Conservation (phyloP, 2,888 invertebrate genomes). For the Pterostichus madidus region DNA sequence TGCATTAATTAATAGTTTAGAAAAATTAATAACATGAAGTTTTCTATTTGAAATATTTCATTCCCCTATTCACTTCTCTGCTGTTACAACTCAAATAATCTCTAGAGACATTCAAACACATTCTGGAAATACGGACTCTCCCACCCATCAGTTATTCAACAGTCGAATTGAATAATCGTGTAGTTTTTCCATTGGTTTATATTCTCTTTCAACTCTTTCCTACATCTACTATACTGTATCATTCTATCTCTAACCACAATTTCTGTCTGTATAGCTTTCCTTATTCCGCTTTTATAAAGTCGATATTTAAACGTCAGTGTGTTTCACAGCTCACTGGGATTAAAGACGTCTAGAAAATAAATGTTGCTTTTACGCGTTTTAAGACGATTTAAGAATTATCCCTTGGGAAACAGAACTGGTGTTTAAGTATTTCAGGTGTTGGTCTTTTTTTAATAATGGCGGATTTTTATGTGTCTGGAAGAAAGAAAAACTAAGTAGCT, state of each 20-base stretch:
- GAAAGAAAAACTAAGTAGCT: background rate
- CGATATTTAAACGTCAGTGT: conserved; percentile 24
- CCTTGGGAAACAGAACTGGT: background rate
- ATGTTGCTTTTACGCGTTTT: conserved; percentile 24
- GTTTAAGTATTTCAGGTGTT: background rate
- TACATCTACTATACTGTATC: background rate
- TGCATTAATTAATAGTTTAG: no score
- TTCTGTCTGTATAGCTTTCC: background rate
- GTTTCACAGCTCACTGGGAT: conserved; percentile 38
- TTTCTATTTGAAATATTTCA: background rate
- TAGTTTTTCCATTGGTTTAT: conserved; percentile 10
- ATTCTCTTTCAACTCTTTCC: background rate
- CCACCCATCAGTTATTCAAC: conserved; percentile 12
- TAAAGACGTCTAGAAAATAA: conserved; percentile 30
- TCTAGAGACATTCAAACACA: background rate
- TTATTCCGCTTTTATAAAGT: background rate
- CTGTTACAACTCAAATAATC: background rate
- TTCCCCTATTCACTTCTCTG: background rate
- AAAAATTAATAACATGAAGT: conserved; percentile 1
- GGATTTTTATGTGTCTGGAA: background rate
- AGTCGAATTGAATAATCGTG: conserved; percentile 34
- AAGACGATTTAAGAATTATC: conserved; percentile 5
- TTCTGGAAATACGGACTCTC: background rate
- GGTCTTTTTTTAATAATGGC: conserved; percentile 19
- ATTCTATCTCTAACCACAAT: background rate